Base-by-base conservation (phyloP, 2,888 invertebrate species). In the Conomelus anceps region DNA sequence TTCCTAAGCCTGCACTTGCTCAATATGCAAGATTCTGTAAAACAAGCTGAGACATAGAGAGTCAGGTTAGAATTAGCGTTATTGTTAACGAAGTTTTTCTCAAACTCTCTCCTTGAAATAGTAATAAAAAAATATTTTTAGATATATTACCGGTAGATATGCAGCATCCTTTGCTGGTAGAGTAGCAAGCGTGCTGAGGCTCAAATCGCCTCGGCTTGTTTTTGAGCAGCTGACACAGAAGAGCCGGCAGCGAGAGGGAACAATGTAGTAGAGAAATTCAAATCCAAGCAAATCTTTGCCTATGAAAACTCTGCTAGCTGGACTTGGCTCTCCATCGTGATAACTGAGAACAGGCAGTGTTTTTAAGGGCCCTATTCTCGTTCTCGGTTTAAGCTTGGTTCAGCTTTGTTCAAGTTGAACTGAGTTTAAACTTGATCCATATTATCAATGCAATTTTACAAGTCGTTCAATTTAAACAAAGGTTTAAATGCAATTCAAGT, bases 211-310 rank as follows among this genome's bases (percentile, higher is more conserved):
- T 0, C 94, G 94, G 91, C 95, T 95, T 0, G 96, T 95, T 91
- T 95, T 95, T 91, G 96, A 96, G 41, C 97, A 93, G 91, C 96
- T 94, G 11, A 96, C 95, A 90, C 96, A 95, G 92, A 95, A 95
- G 6, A 98, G 93, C 92, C 95, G 96, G 91, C 95, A 95, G 88
- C 95, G 94, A 90, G 95, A 94, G 0, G 95, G 94, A 4, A 97
- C 93, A 86, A 97, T 93, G 92, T 97, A 98, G 92, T 98, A 98
- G 17, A 99, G 93, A 92, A 96, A 98, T 91, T 95, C 95, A 93
- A 98, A 97, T 0, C 97, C 97, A 63, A 97, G 96, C 88, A 98
- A 94, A 94, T 99, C 98, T n/a, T 95, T 95, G 88, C 96, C 96
- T 24, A 98, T 93, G 92, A 99, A 98, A 0, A 97, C 97, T 92